Conservation (phyloP, 2,888 invertebrate genomes). For the Cryptocheilus praepositus region DNA sequence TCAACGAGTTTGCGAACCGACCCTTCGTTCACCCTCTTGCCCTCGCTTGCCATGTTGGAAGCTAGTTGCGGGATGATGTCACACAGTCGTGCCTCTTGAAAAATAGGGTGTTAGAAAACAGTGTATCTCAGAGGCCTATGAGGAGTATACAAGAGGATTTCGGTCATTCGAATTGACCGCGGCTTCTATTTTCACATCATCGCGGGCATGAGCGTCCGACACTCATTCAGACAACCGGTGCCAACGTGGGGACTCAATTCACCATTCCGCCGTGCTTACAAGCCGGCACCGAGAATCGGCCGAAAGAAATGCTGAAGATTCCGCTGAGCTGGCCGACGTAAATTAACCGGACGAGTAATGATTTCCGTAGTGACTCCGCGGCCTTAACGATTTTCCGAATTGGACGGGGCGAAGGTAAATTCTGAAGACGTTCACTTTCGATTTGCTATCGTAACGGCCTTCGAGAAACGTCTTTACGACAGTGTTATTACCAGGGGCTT, state of each 20-base stretch:
- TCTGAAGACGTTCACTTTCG: constrained; percentile 48
- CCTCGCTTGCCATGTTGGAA: not conserved
- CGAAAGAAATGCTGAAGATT: constrained; percentile 9
- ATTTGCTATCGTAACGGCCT: constrained; percentile 49
- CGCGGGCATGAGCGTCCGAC: too few relatives aligned
- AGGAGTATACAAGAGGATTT: too few relatives aligned
- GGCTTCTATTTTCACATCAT: too few relatives aligned
- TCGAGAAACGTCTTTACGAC: constrained; percentile 45
- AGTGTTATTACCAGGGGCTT: constrained; percentile 53
- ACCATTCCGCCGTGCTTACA: constrained; percentile 3
- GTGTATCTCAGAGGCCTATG: not conserved
- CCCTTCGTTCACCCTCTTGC: not conserved
- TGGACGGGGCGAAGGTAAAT: constrained; percentile 2
- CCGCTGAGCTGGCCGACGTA: not conserved
- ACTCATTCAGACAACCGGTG: too few relatives aligned
- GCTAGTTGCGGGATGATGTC: constrained; percentile 16
- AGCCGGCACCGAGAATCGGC: not conserved
- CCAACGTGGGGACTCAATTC: too few relatives aligned
- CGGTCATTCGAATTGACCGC: too few relatives aligned
- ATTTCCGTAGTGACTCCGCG: too few relatives aligned
- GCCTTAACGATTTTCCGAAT: too few relatives aligned
- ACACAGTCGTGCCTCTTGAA: constrained; percentile 31
- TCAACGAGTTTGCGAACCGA: constrained; percentile 11
- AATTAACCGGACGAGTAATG: constrained; percentile 6
- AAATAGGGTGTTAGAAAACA: constrained; percentile 29